Evolutionary conservation across 2,797 vertebrate species (phyloP).

Genomic region (Ptychadena robeensis): DNA sequence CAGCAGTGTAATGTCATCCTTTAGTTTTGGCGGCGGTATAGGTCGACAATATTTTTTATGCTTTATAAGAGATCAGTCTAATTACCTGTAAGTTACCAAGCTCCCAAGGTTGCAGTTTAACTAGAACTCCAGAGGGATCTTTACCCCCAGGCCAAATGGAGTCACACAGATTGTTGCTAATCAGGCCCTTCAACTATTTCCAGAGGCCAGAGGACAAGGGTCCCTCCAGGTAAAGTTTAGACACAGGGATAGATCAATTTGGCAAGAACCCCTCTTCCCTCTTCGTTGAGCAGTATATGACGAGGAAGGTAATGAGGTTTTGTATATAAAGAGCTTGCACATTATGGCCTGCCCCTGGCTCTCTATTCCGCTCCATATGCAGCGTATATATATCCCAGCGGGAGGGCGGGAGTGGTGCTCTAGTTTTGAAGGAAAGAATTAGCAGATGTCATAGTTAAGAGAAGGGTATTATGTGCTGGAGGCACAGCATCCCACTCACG

Average conservation of each 20-base stretch:
- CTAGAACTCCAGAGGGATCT: not conserved
- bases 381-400: slow-evolving; percentile 17
- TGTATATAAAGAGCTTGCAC: not conserved
- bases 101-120: slow-evolving; percentile 2
- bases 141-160: not conserved
- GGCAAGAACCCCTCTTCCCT: too few species aligned
- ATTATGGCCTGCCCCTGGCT: slow-evolving; percentile 19
- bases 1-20: not conserved
- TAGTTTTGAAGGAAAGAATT: slow-evolving; percentile 30
- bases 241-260: not conserved
- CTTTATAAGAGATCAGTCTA: not conserved
- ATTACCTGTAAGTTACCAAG: slow-evolving; percentile 6
- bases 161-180: not conserved
- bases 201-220: not conserved
- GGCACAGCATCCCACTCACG: not conserved
- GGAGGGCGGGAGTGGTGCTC: slow-evolving; percentile 25
- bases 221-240: not conserved
- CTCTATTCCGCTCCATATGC: slow-evolving; percentile 4
- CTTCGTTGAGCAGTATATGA: not conserved
- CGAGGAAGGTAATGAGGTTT: slow-evolving; percentile 38
- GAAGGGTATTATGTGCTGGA: slow-evolving; percentile 22
- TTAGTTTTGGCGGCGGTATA: not conserved
- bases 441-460: slow-evolving; percentile 40
- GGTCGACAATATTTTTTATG: too few species aligned
- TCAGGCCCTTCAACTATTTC: not conserved